Percentiles rank a stretch among this genome's conserved stretches.
These are phyloP conservation scores for Phalera bucephala DNA, from an alignment of 2,888 invertebrate genomes.

Conservation along the genomic window DNA sequence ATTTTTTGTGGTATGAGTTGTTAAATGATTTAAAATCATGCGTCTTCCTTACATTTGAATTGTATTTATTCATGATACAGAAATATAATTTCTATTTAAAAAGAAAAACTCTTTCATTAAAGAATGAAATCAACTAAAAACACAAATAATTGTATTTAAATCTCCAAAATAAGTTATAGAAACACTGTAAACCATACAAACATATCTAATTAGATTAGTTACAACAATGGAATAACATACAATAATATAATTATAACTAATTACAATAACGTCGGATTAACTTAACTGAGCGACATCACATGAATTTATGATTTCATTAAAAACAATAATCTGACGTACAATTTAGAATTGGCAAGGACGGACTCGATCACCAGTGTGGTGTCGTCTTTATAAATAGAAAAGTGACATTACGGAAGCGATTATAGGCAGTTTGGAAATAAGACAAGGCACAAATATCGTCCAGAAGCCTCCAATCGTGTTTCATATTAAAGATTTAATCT, in stretches of 20 bases:
- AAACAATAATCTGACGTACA: constrained; percentile 19
- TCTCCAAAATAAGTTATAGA: constrained; percentile 62
- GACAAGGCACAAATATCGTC: too few species aligned
- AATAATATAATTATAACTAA: constrained; percentile 35
- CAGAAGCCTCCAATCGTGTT: too few species aligned
- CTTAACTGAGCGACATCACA: constrained; percentile 45
- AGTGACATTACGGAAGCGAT: neutral
- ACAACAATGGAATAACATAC: constrained; percentile 43
- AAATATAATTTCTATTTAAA: constrained; percentile 41
- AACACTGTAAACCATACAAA: constrained; percentile 77
- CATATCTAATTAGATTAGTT: constrained; percentile 66
- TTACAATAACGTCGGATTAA: constrained; percentile 30
- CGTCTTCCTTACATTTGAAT: constrained; percentile 11
- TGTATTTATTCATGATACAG: constrained; percentile 22
- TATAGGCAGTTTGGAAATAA: neutral
- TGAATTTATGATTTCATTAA: constrained; percentile 36
- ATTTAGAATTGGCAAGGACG: constrained; percentile 18
- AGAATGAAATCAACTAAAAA: constrained; percentile 46
- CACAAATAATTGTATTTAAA: constrained; percentile 62
- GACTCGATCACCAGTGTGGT: constrained; percentile 10
- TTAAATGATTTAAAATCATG: constrained; percentile 12
- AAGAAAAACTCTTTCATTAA: constrained; percentile 39
- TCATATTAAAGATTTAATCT: too few species aligned
- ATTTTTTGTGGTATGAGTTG: too few species aligned
- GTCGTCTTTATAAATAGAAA: constrained; percentile 6